A percentile compares a stretch with the other conserved stretches of the same genome.
phyloP scores from a whole-genome alignment of 2,888 invertebrate genomes.

The Phytoseiulus persimilis region DNA sequence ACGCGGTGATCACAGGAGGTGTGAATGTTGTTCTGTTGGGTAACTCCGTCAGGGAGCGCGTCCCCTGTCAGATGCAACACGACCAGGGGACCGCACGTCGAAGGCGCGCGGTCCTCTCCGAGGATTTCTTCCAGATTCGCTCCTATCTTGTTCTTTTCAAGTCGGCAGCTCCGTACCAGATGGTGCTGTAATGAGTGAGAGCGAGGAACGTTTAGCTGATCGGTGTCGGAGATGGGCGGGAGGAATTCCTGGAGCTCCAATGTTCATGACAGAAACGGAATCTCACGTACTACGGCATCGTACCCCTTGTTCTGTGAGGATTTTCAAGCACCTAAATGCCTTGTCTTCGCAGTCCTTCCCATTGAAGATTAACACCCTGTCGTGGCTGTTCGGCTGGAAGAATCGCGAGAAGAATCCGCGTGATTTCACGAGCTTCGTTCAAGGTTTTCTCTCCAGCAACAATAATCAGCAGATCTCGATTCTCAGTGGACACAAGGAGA shows the following conservation, averaged over 20 bases:
- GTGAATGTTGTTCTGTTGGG: constrained; percentile 25
- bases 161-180: not conserved
- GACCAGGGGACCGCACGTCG: not conserved
- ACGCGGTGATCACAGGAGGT: constrained; percentile 26
- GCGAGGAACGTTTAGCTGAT: not conserved
- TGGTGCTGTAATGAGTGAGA: not conserved
- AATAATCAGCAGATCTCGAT: too few relatives aligned
- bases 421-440: not conserved
- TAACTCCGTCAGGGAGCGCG: constrained; percentile 1
- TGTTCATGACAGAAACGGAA: not conserved
- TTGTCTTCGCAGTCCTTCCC: constrained; percentile 38
- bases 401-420: not conserved
- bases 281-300: not conserved
- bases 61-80: constrained; percentile 9
- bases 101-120: not conserved
- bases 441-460: too few relatives aligned
- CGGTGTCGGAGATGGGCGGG: not conserved
- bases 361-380: constrained; percentile 38
- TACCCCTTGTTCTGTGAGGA: constrained; percentile 30
- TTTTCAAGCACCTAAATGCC: constrained; percentile 29
- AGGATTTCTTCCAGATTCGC: not conserved
- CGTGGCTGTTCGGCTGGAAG: constrained; percentile 30
- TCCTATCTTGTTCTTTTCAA: not conserved
- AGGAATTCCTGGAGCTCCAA: not conserved
- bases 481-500: too few relatives aligned